Base-by-base conservation (phyloP, 2,888 invertebrate species). In the Epistrophe eligans region DNA sequence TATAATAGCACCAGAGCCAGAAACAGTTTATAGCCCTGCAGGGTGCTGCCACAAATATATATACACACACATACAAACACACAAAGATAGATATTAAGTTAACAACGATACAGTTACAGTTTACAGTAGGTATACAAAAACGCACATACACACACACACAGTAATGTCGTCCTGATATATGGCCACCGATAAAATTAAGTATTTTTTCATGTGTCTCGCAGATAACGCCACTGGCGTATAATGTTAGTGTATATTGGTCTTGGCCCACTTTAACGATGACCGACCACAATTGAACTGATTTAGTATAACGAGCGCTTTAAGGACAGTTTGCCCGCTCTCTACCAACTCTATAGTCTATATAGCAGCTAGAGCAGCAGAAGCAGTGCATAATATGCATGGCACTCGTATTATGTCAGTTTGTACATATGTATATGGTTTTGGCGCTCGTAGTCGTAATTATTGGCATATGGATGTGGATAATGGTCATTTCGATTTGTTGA, bases 131-230 rank as follows among this genome's bases (percentile, higher is more conserved):
- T 40, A 15, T 1, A 43, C 45, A 81, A 24, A 43, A 24, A 43
- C 50, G 35, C 52, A 81, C 48, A 67, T 35, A 8, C 72, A 10
- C 32, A 8, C 72, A 10, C 32, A 84, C 66, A 67, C 24, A 24
- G n/a, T 55, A 70, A 55, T 70, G 55, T 55, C 55, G n/a, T 71
- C 70, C 82, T 82, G 73, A 85, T 82, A 82, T 79, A 82, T 83
- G 83, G 58, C 52, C 45, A 58, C 35, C 83, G 83, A 87, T 87
- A 87, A 87, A 87, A 87, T 87, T 87, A 87, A 87, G 87, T 87
- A 87, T 79, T 83, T 79, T 87, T 87, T 83, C 83, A 83, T 87
- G 87, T 87, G 83, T 87, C 87, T 87, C 82, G 64, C 81, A 87
- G 87, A 87, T 87, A 87, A 87, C 87, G 83, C 87, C 87, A 83